These are phyloP conservation scores for Erethizon dorsatum DNA, from an alignment of 2,797 vertebrate species.

Conservation along the genomic window DNA sequence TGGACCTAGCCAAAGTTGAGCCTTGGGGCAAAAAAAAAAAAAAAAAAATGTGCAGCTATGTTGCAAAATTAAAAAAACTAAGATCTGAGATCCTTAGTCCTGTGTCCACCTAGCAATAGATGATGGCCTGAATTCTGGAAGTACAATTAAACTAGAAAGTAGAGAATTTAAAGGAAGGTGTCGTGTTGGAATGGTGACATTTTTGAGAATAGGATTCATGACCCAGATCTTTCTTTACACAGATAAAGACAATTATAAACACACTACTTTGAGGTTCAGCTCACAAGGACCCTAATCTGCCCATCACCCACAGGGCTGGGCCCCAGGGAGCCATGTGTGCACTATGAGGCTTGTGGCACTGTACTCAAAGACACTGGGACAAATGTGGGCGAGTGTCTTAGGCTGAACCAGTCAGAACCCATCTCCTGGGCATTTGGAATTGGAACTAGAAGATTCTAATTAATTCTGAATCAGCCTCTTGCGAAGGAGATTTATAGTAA, in stretches of 20 bases:
- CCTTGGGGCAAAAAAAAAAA: not conserved
- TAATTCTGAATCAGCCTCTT: slow-evolving; percentile 53
- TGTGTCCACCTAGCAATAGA: not conserved
- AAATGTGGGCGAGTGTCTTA: not conserved
- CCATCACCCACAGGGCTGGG: not conserved
- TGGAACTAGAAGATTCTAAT: slow-evolving; percentile 27
- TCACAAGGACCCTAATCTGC: not conserved
- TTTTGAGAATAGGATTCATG: not conserved
- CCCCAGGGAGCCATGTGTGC: not conserved
- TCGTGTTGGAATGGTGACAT: not conserved
- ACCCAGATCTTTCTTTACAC: not conserved
- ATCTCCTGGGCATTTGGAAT: not conserved
- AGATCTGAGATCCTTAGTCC: not conserved
- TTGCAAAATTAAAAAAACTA: slow-evolving; percentile 39
- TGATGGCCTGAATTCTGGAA: not conserved
- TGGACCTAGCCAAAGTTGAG: not conserved
- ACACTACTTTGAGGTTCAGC: not conserved
- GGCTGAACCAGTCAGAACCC: not conserved
- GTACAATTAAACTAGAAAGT: not conserved
- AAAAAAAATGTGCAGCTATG: not conserved
- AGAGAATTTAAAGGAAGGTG: not conserved
- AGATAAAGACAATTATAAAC: not conserved
- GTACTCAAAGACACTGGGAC: not conserved
- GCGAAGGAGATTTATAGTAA: not conserved
- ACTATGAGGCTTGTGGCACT: not conserved